Evolutionary conservation across 2,797 vertebrate genomes (phyloP).

Genomic region (Scarus forsteni): DNA sequence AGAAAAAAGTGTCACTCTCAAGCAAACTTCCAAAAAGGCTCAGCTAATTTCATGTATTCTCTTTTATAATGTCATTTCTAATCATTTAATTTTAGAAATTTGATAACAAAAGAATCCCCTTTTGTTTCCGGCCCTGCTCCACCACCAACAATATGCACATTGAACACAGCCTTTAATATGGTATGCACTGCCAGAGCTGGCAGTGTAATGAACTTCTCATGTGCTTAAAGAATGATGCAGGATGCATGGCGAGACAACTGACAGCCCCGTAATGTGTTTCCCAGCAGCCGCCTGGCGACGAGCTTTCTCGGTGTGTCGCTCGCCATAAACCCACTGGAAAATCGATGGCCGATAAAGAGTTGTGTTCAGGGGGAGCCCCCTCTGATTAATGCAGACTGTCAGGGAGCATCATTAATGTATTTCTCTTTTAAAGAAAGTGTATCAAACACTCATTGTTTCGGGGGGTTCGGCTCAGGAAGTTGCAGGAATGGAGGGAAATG

Average conservation of each 20-base stretch:
- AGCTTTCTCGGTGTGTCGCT: slow-evolving; percentile 83
- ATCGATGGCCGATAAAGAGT: slow-evolving; percentile 90
- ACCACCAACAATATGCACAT: slow-evolving; percentile 44
- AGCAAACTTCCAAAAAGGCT: neutral
- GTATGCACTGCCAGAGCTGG: slow-evolving; percentile 84
- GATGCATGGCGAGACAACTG: slow-evolving; percentile 87
- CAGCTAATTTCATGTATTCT: neutral
- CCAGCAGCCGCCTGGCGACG: slow-evolving; percentile 82
- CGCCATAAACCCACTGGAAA: slow-evolving; percentile 88
- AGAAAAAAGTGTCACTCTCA: neutral
- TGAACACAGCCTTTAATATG: slow-evolving; percentile 74
- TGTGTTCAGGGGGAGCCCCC: slow-evolving; percentile 85
- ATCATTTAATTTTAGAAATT: slow-evolving; percentile 32
- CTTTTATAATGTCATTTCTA: slow-evolving; percentile 3
- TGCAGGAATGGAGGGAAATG: slow-evolving; percentile 15
- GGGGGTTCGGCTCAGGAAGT: slow-evolving; percentile 45
- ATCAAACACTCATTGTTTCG: slow-evolving; percentile 76
- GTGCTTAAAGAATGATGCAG: slow-evolving; percentile 92
- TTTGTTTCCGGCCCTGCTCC: slow-evolving; percentile 23
- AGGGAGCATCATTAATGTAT: slow-evolving; percentile 80
- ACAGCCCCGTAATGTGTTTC: slow-evolving; percentile 91
- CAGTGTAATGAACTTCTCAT: slow-evolving; percentile 92
- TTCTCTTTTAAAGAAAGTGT: slow-evolving; percentile 78
- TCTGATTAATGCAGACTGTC: slow-evolving; percentile 87
- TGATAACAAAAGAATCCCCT: slow-evolving; percentile 11